Percentiles rank a stretch among this genome's conserved stretches.
Evolutionary conservation across 1,140 invertebrate genomes (phyloP).

Genomic region (Agrypnia vestita): DNA sequence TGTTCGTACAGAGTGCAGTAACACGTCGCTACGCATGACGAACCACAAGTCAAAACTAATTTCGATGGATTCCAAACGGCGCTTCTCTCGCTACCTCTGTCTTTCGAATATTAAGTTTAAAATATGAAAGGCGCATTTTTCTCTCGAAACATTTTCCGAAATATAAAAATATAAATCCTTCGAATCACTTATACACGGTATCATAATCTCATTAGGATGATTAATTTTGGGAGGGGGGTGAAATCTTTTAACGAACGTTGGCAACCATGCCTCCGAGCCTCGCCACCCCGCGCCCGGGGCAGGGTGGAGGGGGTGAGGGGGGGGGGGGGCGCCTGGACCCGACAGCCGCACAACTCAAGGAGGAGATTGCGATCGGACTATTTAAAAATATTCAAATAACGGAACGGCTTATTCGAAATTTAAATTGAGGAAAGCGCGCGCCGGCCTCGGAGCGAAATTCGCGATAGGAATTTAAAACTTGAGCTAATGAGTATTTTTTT

Average conservation of each 20-base stretch:
- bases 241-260: conserved; percentile 47
- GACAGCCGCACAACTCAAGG: conserved; percentile 58
- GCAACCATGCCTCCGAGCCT: conserved; percentile 35
- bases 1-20: too few relatives aligned
- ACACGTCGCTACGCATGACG: too few relatives aligned
- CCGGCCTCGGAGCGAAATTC: conserved; percentile 34
- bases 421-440: conserved; percentile 51
- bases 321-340: conserved; percentile 52
- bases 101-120: too few relatives aligned
- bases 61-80: too few relatives aligned
- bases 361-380: conserved; percentile 60
- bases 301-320: background rate
- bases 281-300: conserved; percentile 14
- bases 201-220: conserved; percentile 48
- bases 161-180: conserved; percentile 30
- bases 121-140: too few relatives aligned
- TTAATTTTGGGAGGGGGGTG: conserved; percentile 37
- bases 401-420: conserved; percentile 50
- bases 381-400: conserved; percentile 61
- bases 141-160: background rate
- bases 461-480: conserved; percentile 44
- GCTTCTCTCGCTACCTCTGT: too few relatives aligned
- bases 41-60: too few relatives aligned
- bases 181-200: conserved; percentile 18
- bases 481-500: conserved; percentile 32